These are phyloP conservation scores for Gymnoscopelus braueri DNA, from an alignment of 2,797 vertebrate genomes.

Conservation along the genomic window DNA sequence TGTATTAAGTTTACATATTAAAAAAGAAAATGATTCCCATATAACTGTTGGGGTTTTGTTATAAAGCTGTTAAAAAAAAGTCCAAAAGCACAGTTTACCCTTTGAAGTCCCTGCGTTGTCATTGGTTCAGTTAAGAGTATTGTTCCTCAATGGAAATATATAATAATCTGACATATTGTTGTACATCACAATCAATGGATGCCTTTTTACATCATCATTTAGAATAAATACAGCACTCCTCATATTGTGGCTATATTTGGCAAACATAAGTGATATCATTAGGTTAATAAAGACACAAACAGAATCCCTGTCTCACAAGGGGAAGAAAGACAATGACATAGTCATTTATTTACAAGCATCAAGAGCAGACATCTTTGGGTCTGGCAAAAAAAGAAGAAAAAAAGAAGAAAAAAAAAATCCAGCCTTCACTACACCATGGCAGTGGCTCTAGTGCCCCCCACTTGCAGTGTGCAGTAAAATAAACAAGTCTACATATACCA, in stretches of 20 bases:
- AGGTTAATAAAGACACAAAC: slow-evolving; percentile 67
- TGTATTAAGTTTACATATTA: slow-evolving; percentile 33
- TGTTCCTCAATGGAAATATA: slow-evolving; percentile 58
- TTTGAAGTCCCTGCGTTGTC: slow-evolving; percentile 76
- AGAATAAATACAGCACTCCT: slow-evolving; percentile 76
- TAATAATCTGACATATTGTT: slow-evolving; percentile 64
- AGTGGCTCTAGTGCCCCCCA: slow-evolving; percentile 60
- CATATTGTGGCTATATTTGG: slow-evolving; percentile 67
- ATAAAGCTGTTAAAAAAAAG: slow-evolving; percentile 60
- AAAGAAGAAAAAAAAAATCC: no score
- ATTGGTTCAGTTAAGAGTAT: slow-evolving; percentile 61
- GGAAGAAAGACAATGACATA: slow-evolving; percentile 47
- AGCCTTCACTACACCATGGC: slow-evolving; percentile 27
- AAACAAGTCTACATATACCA: slow-evolving; percentile 64
- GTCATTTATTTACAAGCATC: slow-evolving; percentile 65
- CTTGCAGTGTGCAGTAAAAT: slow-evolving; percentile 76
- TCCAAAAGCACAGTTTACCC: slow-evolving; percentile 75
- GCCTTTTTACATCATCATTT: slow-evolving; percentile 46
- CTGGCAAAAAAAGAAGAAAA: slow-evolving; percentile 6
- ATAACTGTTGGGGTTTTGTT: slow-evolving; percentile 26
- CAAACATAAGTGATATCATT: slow-evolving; percentile 66
- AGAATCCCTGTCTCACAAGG: slow-evolving; percentile 36
- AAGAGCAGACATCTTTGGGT: slow-evolving; percentile 48
- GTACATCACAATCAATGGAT: slow-evolving; percentile 75
- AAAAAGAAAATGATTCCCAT: slow-evolving; percentile 20